phyloP scores from a whole-genome alignment of 2,113 vertebrate species.

The Fulica atra region DNA sequence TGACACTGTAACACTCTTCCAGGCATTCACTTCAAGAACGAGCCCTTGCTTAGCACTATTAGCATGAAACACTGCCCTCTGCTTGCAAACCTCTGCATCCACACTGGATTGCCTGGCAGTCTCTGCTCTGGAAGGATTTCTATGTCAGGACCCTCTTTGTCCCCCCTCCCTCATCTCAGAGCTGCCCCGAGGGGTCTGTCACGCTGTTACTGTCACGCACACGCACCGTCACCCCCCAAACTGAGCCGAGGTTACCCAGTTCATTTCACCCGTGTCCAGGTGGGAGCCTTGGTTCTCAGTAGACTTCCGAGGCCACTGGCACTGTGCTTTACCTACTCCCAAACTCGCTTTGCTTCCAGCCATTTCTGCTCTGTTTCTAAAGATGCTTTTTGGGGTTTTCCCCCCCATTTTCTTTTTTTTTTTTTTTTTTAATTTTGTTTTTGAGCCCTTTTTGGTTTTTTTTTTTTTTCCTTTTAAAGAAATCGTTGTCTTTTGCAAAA shows the following conservation, averaged over 20 bases:
- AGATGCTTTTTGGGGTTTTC: neutral
- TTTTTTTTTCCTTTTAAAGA: neutral
- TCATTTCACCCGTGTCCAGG: conserved; percentile 16
- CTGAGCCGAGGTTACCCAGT: conserved; percentile 24
- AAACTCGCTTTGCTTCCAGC: conserved; percentile 21
- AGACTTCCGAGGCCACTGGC: neutral
- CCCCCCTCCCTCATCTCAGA: neutral
- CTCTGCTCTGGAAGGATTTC: conserved; percentile 9
- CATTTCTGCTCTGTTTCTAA: neutral
- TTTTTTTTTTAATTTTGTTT: neutral
- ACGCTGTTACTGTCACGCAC: neutral
- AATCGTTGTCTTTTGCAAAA: conserved; percentile 17
- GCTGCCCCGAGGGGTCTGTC: neutral
- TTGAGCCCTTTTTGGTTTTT: neutral
- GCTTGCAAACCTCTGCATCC: neutral
- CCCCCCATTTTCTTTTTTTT: fast-evolving
- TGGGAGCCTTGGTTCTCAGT: neutral
- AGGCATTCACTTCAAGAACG: neutral
- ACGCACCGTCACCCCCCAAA: neutral
- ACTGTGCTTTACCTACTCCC: neutral
- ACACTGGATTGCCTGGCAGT: neutral
- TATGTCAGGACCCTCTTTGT: neutral
- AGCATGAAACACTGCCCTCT: conserved; percentile 30
- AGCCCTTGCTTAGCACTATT: conserved; percentile 10
- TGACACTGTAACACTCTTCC: neutral